These are phyloP conservation scores for Drosophila asahinai DNA, from an alignment of 1,140 invertebrate species.

Conservation along the genomic window DNA sequence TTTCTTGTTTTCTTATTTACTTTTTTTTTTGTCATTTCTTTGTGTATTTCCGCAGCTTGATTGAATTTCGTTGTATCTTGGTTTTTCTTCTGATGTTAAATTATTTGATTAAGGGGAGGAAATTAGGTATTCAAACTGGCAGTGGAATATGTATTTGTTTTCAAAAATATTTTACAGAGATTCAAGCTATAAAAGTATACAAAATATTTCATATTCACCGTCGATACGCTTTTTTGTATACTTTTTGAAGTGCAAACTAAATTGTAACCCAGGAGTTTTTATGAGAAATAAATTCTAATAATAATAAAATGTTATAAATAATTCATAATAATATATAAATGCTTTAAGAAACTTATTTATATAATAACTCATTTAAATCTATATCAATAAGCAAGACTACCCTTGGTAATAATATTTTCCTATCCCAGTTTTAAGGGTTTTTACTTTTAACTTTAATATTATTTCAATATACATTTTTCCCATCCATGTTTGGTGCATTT, in stretches of 20 bases:
- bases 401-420: not conserved
- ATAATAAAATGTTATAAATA: too few relatives aligned
- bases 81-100: not conserved
- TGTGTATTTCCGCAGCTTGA: conserved; percentile 8
- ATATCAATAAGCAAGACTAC: not conserved
- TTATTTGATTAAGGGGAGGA: not conserved
- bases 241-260: too few relatives aligned
- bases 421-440: not conserved
- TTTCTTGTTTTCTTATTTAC: conserved; percentile 12
- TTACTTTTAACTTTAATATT: not conserved
- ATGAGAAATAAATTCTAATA: too few relatives aligned
- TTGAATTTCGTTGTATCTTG: conserved; percentile 9
- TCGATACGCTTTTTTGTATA: not conserved
- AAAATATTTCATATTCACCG: not conserved
- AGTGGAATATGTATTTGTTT: not conserved
- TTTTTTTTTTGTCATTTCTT: conserved; percentile 1
- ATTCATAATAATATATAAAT: too few relatives aligned
- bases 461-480: not conserved
- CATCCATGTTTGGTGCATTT: not conserved
- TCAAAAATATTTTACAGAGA: not conserved
- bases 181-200: too few relatives aligned
- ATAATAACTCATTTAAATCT: not conserved
- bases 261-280: not conserved
- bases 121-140: not conserved
- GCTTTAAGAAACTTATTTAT: not conserved